phyloP scores from a whole-genome alignment of 2,888 invertebrate species.

The Gasteruption jaculator region DNA sequence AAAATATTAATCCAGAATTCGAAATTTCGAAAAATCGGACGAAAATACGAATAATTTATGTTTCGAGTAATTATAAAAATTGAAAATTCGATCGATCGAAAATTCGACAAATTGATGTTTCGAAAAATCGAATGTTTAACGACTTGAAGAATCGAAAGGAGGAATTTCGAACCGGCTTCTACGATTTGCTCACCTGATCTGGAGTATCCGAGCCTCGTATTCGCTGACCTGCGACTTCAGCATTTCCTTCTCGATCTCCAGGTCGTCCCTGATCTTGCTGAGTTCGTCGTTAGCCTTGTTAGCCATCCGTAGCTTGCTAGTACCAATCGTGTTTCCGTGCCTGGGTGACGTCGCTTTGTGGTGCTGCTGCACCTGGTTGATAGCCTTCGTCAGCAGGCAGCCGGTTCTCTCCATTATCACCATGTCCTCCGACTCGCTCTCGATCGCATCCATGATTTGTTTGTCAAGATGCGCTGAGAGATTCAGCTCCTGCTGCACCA shows the following conservation, averaged over 20 bases:
- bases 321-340: slow-evolving; percentile 27
- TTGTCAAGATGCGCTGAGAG: slow-evolving; percentile 60
- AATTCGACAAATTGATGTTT: background rate
- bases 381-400: slow-evolving; percentile 4
- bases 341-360: slow-evolving; percentile 28
- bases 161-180: background rate
- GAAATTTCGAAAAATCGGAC: too few species aligned
- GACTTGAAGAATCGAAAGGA: slow-evolving; percentile 1
- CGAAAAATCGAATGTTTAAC: background rate
- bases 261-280: slow-evolving; percentile 36
- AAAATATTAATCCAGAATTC: too few species aligned
- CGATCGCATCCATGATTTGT: slow-evolving; percentile 58
- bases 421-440: slow-evolving; percentile 46
- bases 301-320: slow-evolving; percentile 31
- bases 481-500: slow-evolving; percentile 59
- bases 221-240: slow-evolving; percentile 41
- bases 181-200: slow-evolving; percentile 31
- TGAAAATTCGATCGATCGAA: background rate
- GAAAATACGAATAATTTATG: background rate
- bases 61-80: background rate
- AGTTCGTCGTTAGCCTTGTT: slow-evolving; percentile 39
- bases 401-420: slow-evolving; percentile 26
- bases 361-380: slow-evolving; percentile 27
- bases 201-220: slow-evolving; percentile 43
- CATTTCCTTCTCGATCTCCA: slow-evolving; percentile 42